These are phyloP conservation scores for Paramisgurnus dabryanus DNA, from an alignment of 2,113 vertebrate species.

Conservation along the genomic window DNA sequence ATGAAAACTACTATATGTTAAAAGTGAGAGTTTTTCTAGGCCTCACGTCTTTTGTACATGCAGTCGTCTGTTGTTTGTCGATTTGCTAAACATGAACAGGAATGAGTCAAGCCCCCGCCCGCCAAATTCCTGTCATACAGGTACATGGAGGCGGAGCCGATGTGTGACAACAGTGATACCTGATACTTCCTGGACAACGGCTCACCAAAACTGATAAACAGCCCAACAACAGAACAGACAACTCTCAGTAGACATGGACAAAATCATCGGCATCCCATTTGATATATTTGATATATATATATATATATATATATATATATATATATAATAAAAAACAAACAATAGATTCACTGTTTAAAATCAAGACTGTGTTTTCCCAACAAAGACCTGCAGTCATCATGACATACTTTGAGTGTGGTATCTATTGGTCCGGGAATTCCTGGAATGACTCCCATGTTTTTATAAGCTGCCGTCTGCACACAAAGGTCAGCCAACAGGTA, in stretches of 20 bases:
- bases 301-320: too few species aligned
- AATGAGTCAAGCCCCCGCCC: constrained; percentile 67
- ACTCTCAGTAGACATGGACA: constrained; percentile 23
- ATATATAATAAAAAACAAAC: too few species aligned
- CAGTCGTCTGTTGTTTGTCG: constrained; percentile 28
- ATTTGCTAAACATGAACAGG: constrained; percentile 45
- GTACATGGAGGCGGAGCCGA: constrained; percentile 68
- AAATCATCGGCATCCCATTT: constrained; percentile 42
- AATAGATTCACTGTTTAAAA: too few species aligned
- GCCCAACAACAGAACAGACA: background rate
- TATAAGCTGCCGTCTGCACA: background rate
- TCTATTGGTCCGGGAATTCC: constrained; percentile 18
- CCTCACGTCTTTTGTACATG: constrained; percentile 33
- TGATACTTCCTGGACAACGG: constrained; percentile 28
- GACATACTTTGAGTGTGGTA: background rate
- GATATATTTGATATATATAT: background rate
- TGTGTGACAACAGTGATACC: constrained; percentile 13
- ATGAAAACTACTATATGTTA: background rate
- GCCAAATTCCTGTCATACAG: constrained; percentile 69
- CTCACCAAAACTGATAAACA: constrained; percentile 20
- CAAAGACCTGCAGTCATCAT: constrained; percentile 3
- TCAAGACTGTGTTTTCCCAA: background rate
- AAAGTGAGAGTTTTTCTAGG: background rate
- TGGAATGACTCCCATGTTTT: constrained; percentile 27
- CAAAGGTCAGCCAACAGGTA: constrained; percentile 27